Conservation (phyloP, 2,797 vertebrate genomes). For the Gymnodraco acuticeps region DNA sequence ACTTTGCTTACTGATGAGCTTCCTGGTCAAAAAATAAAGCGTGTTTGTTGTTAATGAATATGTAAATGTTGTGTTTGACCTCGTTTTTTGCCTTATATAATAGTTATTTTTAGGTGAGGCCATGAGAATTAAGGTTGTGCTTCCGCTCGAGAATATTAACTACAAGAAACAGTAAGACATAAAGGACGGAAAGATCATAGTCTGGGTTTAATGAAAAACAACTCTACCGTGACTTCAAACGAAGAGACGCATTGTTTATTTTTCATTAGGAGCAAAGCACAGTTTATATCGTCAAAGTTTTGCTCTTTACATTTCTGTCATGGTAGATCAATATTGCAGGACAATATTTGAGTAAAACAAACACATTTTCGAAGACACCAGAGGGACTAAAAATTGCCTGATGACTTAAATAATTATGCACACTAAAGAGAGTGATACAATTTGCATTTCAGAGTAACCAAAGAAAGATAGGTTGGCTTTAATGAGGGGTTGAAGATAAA, state of each 20-base stretch:
- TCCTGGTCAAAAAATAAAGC: constrained; percentile 12
- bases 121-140: constrained; percentile 17
- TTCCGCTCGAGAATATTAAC: constrained; percentile 23
- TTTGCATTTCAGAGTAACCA: too few species aligned
- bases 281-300: background rate
- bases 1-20: constrained; percentile 8
- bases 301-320: background rate
- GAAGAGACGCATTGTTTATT: background rate
- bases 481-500: background rate
- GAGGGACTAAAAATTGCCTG: background rate
- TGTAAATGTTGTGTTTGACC: constrained; percentile 12
- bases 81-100: constrained; percentile 31
- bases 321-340: background rate
- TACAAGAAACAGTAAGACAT: constrained; percentile 11
- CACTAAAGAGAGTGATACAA: background rate
- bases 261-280: too few species aligned
- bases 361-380: too few species aligned
- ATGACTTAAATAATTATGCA: background rate
- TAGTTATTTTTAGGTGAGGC: constrained; percentile 27
- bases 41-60: constrained; percentile 21
- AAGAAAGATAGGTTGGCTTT: background rate
- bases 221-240: background rate
- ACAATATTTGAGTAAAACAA: too few species aligned
- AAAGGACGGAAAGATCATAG: background rate
- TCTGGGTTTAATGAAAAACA: background rate